phyloP scores from a whole-genome alignment of 2,797 vertebrate species.

The Enteromius argenteus region DNA sequence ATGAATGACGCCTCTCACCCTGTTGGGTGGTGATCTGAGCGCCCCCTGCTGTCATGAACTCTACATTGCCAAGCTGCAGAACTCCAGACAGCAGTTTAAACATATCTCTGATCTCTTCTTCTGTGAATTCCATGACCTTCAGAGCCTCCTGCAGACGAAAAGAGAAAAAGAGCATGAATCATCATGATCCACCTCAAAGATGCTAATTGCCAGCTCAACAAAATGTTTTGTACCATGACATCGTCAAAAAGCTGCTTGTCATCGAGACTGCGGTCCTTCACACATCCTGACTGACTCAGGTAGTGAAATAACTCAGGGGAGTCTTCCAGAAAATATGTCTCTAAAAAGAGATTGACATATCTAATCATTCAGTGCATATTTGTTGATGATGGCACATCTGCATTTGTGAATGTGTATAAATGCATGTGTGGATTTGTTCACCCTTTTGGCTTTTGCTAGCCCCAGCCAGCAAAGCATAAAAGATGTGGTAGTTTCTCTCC shows the following conservation, averaged over 20 bases:
- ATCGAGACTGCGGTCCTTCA: slow-evolving; percentile 87
- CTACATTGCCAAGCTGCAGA: slow-evolving; percentile 89
- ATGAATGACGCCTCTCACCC: slow-evolving; percentile 70
- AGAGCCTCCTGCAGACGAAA: slow-evolving; percentile 82
- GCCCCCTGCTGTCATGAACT: slow-evolving; percentile 94
- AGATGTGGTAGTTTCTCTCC: slow-evolving; percentile 94
- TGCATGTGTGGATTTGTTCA: slow-evolving; percentile 65
- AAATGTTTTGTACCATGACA: slow-evolving; percentile 85
- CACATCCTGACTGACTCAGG: slow-evolving; percentile 89
- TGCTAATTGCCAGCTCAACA: not conserved
- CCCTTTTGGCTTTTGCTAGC: slow-evolving; percentile 85
- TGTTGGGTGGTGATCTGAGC: slow-evolving; percentile 92
- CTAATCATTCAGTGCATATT: not conserved
- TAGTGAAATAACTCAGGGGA: slow-evolving; percentile 84
- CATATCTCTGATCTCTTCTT: slow-evolving; percentile 91
- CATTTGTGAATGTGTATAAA: not conserved
- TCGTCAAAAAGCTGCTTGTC: slow-evolving; percentile 87
- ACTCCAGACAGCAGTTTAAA: slow-evolving; percentile 92
- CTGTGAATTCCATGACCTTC: slow-evolving; percentile 88
- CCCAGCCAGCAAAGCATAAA: slow-evolving; percentile 90
- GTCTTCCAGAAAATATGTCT: slow-evolving; percentile 84
- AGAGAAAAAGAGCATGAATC: not conserved
- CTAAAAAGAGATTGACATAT: slow-evolving; percentile 63
- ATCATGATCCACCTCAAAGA: not conserved
- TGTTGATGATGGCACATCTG: not conserved